These are phyloP conservation scores for Cosmia pyralina DNA, from an alignment of 2,888 invertebrate genomes.

Conservation along the genomic window DNA sequence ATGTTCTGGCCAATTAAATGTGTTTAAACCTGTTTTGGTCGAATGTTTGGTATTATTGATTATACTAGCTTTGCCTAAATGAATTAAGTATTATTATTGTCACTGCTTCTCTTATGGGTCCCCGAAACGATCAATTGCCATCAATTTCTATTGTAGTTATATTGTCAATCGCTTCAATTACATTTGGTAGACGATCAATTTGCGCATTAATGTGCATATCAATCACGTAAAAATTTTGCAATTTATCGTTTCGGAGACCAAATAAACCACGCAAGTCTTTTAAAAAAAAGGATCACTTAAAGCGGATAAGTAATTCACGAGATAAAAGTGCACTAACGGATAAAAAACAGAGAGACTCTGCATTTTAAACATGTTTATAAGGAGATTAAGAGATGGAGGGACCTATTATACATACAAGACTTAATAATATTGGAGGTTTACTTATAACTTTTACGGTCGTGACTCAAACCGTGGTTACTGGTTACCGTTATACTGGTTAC, in stretches of 20 bases:
- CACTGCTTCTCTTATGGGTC: not conserved
- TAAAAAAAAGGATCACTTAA: no score
- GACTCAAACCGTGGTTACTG: not conserved
- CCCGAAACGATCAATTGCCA: no score
- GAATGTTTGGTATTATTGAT: not conserved
- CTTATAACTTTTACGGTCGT: not conserved
- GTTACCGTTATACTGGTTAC: not conserved
- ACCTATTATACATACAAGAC: not conserved
- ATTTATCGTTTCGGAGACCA: no score
- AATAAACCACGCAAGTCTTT: no score
- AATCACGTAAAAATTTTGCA: no score
- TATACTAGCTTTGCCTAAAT: not conserved
- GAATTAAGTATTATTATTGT: not conserved
- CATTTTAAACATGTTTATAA: no score
- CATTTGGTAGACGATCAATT: no score
- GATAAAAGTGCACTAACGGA: not conserved
- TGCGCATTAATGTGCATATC: no score
- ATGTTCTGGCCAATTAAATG: conserved; percentile 1
- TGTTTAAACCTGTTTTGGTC: conserved; percentile 1
- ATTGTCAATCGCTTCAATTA: no score
- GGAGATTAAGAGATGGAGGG: no score
- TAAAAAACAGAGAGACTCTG: not conserved
- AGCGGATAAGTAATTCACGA: not conserved
- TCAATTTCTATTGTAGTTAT: no score
- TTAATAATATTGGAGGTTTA: not conserved